phyloP scores from a whole-genome alignment of 2,888 invertebrate species.

The Oithona nana region DNA sequence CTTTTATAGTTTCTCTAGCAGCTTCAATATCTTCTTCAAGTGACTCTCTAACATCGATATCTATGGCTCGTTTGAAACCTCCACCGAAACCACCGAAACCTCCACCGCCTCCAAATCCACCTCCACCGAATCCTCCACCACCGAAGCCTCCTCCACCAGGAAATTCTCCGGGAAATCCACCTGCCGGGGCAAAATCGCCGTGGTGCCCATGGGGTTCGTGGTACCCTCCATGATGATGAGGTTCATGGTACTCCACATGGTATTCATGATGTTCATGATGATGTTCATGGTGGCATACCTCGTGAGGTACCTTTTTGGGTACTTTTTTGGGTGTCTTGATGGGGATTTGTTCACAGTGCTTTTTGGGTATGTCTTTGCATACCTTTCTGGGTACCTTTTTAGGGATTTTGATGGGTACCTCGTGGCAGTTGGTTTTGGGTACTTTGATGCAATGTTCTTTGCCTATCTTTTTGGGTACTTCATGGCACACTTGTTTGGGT shows the following conservation, averaged over 20 bases:
- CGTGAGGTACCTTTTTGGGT: not conserved
- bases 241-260: not conserved
- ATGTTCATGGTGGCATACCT: not conserved
- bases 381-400: not conserved
- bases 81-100: not conserved
- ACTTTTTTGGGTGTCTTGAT: not conserved
- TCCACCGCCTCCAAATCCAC: not conserved
- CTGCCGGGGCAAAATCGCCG: too few relatives aligned
- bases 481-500: not conserved
- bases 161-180: not conserved
- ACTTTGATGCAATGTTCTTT: constrained; percentile 1
- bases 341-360: not conserved
- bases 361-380: constrained; percentile 6
- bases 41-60: not conserved
- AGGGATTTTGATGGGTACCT: constrained; percentile 5
- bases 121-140: not conserved
- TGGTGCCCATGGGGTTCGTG: not conserved
- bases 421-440: constrained; percentile 11
- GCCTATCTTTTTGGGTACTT: constrained; percentile 1
- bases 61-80: not conserved
- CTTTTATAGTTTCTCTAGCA: not conserved
- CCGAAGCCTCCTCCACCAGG: not conserved
- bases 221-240: not conserved
- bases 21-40: not conserved
- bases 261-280: not conserved